Evolutionary conservation across 2,797 vertebrate genomes (phyloP).

Genomic region (Hypotaenidia okinawae): DNA sequence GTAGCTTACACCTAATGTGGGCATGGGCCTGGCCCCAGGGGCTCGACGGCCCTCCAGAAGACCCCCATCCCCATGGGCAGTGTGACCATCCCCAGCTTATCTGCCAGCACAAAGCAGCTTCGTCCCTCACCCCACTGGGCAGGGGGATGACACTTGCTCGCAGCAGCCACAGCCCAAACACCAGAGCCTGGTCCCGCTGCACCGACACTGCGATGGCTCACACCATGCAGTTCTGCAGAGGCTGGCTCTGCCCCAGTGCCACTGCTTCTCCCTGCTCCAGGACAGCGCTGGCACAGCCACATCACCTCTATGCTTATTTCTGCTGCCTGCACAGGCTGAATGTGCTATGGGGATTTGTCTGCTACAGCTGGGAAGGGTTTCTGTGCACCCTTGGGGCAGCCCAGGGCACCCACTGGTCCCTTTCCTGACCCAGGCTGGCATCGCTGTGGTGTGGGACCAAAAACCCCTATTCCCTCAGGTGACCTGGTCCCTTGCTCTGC

Average conservation of each 20-base stretch:
- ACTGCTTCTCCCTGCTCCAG: not conserved
- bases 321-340: accelerated
- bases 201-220: not conserved
- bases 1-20: accelerated
- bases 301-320: not conserved
- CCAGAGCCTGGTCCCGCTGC: not conserved
- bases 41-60: not conserved
- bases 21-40: not conserved
- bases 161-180: not conserved
- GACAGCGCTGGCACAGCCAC: accelerated
- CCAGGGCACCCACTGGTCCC: not conserved
- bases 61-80: accelerated
- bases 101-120: not conserved
- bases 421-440: not conserved
- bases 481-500: accelerated
- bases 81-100: not conserved
- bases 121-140: not conserved
- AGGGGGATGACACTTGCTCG: accelerated
- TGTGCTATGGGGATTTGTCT: not conserved
- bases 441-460: not conserved
- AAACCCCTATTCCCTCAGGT: accelerated
- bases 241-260: not conserved
- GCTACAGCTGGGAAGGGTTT: accelerated
- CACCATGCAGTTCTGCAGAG: accelerated
- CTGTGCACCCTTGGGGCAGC: not conserved